Conservation (phyloP, 2,888 invertebrate genomes). For the Pseudolycoriella hygida region DNA sequence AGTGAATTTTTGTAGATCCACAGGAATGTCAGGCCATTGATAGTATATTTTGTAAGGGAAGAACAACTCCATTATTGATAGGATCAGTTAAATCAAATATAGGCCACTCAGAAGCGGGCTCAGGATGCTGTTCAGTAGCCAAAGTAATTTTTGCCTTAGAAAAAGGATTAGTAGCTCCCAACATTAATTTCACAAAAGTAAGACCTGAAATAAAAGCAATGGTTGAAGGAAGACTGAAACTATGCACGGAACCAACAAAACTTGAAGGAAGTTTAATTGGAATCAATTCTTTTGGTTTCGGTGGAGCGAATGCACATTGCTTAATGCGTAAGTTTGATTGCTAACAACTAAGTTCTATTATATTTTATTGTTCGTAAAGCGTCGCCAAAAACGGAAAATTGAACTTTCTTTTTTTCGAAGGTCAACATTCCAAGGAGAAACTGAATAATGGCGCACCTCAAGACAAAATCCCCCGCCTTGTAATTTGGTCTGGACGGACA, state of each 20-base stretch:
- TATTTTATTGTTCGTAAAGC: too few relatives aligned
- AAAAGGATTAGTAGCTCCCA: constrained; percentile 63
- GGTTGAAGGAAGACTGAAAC: constrained; percentile 41
- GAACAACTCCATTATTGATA: constrained; percentile 60
- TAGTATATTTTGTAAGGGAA: constrained; percentile 53
- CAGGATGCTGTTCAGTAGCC: constrained; percentile 64
- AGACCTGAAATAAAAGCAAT: constrained; percentile 41
- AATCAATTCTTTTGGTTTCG: constrained; percentile 86
- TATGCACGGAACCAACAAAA: constrained; percentile 52
- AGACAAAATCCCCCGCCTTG: constrained; percentile 53
- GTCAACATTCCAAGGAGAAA: constrained; percentile 17
- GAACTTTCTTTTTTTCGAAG: too few relatives aligned
- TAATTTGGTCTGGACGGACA: constrained; percentile 62
- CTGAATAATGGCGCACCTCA: constrained; percentile 38
- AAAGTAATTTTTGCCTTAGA: constrained; percentile 74
- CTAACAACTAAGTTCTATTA: too few relatives aligned
- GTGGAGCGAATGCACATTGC: constrained; percentile 65
- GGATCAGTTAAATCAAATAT: constrained; percentile 90
- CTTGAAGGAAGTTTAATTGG: constrained; percentile 63
- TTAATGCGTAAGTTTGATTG: constrained; percentile 28
- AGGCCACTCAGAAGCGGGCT: constrained; percentile 81
- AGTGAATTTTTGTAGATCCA: constrained; percentile 29
- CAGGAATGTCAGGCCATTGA: constrained; percentile 76
- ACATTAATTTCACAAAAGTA: constrained; percentile 56
- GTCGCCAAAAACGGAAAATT: too few relatives aligned